Base-by-base conservation (phyloP, 2,113 vertebrate species). In the Barnardius zonarius region DNA sequence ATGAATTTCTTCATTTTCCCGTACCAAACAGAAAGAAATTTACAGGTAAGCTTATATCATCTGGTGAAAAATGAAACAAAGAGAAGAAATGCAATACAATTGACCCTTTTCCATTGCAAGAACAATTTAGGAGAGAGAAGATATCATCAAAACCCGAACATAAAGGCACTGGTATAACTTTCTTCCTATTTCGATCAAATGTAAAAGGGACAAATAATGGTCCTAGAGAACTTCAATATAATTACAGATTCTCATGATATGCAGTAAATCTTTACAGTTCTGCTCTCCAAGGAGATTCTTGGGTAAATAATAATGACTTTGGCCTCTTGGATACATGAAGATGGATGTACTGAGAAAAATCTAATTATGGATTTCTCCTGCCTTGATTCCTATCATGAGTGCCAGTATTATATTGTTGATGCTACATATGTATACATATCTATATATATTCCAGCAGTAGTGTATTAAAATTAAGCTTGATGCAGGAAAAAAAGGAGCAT, bases 291-390 rank as follows among this genome's bases (percentile, higher is more conserved):
- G 84, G 89, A 92, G 73, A 90, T 83, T 95, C 89, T 93, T 95
- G 91, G 89, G 93, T 94, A 97, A 96, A 97, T 93, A 97, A 95
- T 96, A 97, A 96, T 93, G 94, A 77, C 75, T 94, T 83, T 80
- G 84, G 54, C 54, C 79, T 88, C 94, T 79, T 91, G 83, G 62
- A 94, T 96, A 95, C 96, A 96, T 94, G 93, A 96, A 97, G 96
- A 96, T 95, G 67, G 86, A 93, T 95, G 66, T 55, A 93, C 69
- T 96, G 88, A 92, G 83, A 78, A 96, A 96, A 96, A 96, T 93
- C 88, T 96, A 93, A 85, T 96, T 95, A 95, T 86, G 63, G 92
- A 96, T 94, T 95, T 91, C 77, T 95, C 24, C 43, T 93, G 23
- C 64, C 74, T 92, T 83, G 69, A 59, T 39, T 93, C 37, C 72